These are phyloP conservation scores for Leptodactylus fallax DNA, from an alignment of 2,797 vertebrate genomes.

Conservation along the genomic window DNA sequence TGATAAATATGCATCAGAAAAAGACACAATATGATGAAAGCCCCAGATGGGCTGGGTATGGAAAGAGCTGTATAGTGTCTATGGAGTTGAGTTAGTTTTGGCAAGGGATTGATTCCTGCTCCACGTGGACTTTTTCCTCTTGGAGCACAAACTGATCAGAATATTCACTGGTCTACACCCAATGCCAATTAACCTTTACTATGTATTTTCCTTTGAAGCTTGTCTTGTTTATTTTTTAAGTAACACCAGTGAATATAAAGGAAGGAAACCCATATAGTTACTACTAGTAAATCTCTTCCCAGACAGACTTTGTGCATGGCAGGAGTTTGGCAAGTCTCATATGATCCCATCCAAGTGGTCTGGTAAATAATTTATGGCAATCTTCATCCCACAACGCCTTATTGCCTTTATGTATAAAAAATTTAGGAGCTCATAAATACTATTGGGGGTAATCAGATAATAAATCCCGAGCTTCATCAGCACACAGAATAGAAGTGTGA, in stretches of 20 bases:
- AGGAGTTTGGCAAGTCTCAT: slow-evolving; percentile 59
- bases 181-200: slow-evolving; percentile 89
- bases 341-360: slow-evolving; percentile 39
- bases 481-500: slow-evolving; percentile 33
- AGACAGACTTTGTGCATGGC: slow-evolving; percentile 59
- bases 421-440: slow-evolving; percentile 59
- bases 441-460: slow-evolving; percentile 54
- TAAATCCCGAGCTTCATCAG: slow-evolving; percentile 51
- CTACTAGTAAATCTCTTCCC: slow-evolving; percentile 62
- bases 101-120: slow-evolving; percentile 40
- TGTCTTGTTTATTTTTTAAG: slow-evolving; percentile 83
- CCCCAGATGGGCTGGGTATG: slow-evolving; percentile 23
- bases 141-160: slow-evolving; percentile 76
- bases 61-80: slow-evolving; percentile 38
- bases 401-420: slow-evolving; percentile 55
- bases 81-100: slow-evolving; percentile 66
- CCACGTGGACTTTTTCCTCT: slow-evolving; percentile 80
- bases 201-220: slow-evolving; percentile 81
- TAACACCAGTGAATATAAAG: slow-evolving; percentile 75
- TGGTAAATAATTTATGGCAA: slow-evolving; percentile 58
- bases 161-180: slow-evolving; percentile 79
- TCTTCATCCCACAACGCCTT: slow-evolving; percentile 55
- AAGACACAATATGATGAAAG: slow-evolving; percentile 20
- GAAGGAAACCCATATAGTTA: slow-evolving; percentile 82
- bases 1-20: not conserved